These are phyloP conservation scores for Hippocampus comes DNA, from an alignment of 2,113 vertebrate genomes.

Conservation along the genomic window DNA sequence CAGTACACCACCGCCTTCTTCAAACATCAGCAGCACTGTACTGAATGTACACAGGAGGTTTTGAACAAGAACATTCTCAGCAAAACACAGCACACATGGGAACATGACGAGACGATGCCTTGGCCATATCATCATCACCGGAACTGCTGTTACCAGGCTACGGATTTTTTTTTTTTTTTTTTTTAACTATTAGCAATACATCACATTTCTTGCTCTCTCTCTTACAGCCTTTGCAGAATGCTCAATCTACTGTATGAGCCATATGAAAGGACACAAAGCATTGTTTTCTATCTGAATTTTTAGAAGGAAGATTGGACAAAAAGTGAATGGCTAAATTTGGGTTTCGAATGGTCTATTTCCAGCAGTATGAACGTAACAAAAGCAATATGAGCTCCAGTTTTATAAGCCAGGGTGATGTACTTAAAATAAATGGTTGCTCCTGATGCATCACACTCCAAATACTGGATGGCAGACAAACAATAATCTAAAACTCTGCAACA, in stretches of 20 bases:
- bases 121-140: constrained; percentile 5
- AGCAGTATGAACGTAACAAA: neutral
- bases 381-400: neutral
- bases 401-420: neutral
- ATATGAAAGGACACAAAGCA: neutral
- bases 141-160: neutral
- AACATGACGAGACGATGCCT: neutral
- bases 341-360: neutral
- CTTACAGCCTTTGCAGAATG: neutral
- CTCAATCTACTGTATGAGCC: neutral
- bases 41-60: constrained; percentile 16
- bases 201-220: neutral
- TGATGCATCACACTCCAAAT: neutral
- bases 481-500: neutral
- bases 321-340: neutral
- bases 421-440: neutral
- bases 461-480: neutral
- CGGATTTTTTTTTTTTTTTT: neutral
- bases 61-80: constrained; percentile 32
- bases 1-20: neutral
- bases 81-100: constrained; percentile 29
- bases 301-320: neutral
- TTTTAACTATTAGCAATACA: neutral
- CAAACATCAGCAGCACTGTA: constrained; percentile 8
- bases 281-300: neutral